Conservation (phyloP, 2,797 vertebrate species). For the Neosilurus hyrtlii region DNA sequence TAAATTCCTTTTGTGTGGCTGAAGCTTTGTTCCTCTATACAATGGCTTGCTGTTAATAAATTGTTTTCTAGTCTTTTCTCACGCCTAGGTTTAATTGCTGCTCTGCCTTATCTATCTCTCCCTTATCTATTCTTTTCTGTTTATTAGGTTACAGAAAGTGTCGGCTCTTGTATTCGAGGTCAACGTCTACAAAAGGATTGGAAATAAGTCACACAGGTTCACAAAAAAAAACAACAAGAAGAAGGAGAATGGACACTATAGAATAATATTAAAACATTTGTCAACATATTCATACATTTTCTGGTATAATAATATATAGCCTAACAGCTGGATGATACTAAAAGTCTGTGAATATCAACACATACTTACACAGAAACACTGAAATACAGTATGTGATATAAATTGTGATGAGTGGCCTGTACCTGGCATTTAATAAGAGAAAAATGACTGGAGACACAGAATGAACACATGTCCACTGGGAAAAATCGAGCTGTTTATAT, state of each 20-base stretch:
- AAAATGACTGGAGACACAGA: not conserved
- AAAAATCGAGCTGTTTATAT: slow-evolving; percentile 1
- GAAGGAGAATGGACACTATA: not conserved
- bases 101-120: not conserved
- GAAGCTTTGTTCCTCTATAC: not conserved
- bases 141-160: not conserved
- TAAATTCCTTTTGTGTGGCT: not conserved
- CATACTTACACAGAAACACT: not conserved
- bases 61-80: not conserved
- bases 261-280: not conserved
- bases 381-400: not conserved
- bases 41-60: not conserved
- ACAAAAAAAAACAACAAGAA: no score
- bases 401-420: not conserved
- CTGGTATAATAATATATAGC: not conserved
- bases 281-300: not conserved
- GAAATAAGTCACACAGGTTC: not conserved
- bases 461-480: slow-evolving; percentile 23
- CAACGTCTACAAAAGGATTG: not conserved
- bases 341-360: not conserved
- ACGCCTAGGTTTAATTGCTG: not conserved
- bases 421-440: slow-evolving; percentile 7
- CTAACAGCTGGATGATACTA: not conserved
- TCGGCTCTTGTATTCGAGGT: not conserved
- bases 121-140: not conserved